Conservation (phyloP, 2,113 vertebrate genomes). For the Opisthocomus hoazin region DNA sequence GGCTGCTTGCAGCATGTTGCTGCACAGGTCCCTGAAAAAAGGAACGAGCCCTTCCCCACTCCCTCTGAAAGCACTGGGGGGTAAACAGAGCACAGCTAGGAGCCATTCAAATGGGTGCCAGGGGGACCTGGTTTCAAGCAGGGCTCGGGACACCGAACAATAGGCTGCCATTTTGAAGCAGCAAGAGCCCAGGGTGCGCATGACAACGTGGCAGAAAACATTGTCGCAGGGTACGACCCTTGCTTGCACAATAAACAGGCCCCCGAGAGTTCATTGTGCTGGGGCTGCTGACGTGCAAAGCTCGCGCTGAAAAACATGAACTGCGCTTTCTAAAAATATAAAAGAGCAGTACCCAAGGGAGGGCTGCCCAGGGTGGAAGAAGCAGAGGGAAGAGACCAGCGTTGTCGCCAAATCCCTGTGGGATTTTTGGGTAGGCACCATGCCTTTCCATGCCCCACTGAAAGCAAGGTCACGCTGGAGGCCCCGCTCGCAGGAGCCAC, state of each 20-base stretch:
- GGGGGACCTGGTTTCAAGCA: not conserved
- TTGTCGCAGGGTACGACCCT: not conserved
- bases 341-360: not conserved
- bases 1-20: not conserved
- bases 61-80: not conserved
- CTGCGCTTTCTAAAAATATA: slow-evolving; percentile 3
- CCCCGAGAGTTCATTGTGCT: not conserved
- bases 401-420: rapidly evolving
- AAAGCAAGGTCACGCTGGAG: rapidly evolving
- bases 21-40: not conserved
- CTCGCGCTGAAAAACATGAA: not conserved
- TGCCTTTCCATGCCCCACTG: not conserved
- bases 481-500: rapidly evolving
- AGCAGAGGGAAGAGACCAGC: not conserved
- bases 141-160: not conserved
- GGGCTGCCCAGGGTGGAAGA: not conserved
- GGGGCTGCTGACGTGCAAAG: not conserved
- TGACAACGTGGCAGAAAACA: not conserved
- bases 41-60: not conserved
- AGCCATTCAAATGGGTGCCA: not conserved
- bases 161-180: not conserved
- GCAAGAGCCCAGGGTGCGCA: not conserved
- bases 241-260: not conserved
- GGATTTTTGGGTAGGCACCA: not conserved
- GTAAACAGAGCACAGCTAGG: not conserved